phyloP scores from a whole-genome alignment of 2,113 vertebrate species.

The Osmerus mordax region DNA sequence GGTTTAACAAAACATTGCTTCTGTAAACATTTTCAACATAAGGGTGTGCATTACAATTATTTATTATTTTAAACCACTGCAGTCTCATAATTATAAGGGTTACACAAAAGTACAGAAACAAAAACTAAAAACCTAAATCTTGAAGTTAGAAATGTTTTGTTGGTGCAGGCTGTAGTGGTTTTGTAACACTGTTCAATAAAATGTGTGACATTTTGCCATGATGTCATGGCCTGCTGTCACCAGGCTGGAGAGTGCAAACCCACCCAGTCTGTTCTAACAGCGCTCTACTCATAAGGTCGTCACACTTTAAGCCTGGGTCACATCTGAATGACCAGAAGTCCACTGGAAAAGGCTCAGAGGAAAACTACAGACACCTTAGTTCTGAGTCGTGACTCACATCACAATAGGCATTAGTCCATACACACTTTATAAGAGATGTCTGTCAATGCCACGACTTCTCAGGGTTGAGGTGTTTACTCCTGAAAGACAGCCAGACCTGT shows the following conservation, averaged over 20 bases:
- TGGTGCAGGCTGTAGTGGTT: constrained; percentile 40
- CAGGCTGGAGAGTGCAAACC: constrained; percentile 17
- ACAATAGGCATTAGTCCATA: neutral
- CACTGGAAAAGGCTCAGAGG: neutral
- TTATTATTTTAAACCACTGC: constrained; percentile 55
- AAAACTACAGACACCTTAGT: neutral
- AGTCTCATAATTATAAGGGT: constrained; percentile 56
- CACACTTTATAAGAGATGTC: neutral
- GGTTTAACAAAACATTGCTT: constrained; percentile 66
- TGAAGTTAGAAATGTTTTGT: constrained; percentile 47
- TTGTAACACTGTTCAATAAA: constrained; percentile 51
- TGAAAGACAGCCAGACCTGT: neutral
- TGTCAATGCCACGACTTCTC: neutral
- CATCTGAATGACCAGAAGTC: constrained; percentile 18
- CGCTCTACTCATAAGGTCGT: constrained; percentile 9
- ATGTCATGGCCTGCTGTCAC: constrained; percentile 4
- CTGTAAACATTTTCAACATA: constrained; percentile 72
- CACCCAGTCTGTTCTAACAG: neutral
- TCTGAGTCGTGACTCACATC: neutral
- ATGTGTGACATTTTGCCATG: constrained; percentile 16
- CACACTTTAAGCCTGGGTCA: neutral
- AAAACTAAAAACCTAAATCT: constrained; percentile 54
- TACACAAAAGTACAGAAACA: constrained; percentile 39
- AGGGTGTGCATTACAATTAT: constrained; percentile 54
- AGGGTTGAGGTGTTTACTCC: neutral